These are phyloP conservation scores for Turnix velox DNA, from an alignment of 2,113 vertebrate species.

Conservation along the genomic window DNA sequence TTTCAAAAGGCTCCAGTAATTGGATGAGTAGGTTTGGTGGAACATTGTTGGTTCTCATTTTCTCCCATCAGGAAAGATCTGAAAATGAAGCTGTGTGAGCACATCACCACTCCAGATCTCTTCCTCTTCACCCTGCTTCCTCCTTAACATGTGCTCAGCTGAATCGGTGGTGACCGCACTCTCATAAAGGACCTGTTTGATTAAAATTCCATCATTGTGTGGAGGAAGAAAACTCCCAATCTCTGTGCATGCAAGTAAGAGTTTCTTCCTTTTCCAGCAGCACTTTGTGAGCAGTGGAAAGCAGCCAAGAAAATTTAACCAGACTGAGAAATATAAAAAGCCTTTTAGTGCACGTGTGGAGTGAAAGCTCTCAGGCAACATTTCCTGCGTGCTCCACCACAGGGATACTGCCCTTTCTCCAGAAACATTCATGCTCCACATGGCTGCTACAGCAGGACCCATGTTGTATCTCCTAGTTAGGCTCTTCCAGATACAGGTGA, in stretches of 20 bases:
- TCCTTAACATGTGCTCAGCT: not conserved
- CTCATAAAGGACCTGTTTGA: not conserved
- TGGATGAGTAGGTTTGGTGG: not conserved
- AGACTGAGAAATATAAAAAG: not conserved
- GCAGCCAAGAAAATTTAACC: not conserved
- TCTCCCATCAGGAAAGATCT: not conserved
- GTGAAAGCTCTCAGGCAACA: not conserved
- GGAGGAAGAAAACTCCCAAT: not conserved
- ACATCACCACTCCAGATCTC: not conserved
- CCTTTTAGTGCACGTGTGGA: not conserved
- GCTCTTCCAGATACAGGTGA: not conserved
- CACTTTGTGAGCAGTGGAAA: not conserved
- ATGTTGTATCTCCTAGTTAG: not conserved
- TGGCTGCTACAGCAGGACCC: fast-evolving
- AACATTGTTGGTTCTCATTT: not conserved
- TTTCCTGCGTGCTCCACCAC: not conserved
- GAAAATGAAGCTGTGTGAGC: not conserved
- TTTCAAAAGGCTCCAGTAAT: constrained; percentile 8
- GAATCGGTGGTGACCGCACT: not conserved
- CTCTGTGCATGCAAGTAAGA: not conserved
- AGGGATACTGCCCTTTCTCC: not conserved
- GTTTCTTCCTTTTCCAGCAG: not conserved
- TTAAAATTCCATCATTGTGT: not conserved
- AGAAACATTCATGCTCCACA: fast-evolving
- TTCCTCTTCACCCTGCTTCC: not conserved